Evolutionary conservation across 2,888 invertebrate species (phyloP).

Genomic region (Trichogramma dendrolimi): DNA sequence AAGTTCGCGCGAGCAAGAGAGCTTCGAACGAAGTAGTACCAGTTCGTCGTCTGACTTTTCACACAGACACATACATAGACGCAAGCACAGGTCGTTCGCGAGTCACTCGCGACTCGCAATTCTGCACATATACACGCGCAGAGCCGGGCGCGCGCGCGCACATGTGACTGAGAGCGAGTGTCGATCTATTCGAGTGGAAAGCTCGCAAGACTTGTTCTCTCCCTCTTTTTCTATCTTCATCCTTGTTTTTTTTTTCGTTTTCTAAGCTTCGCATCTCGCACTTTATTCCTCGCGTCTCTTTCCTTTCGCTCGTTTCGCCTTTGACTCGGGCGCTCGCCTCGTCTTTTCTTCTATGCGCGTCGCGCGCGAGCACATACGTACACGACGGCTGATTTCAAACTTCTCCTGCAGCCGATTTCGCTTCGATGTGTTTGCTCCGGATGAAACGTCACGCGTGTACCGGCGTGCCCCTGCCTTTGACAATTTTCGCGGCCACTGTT

Average conservation of each 20-base stretch:
- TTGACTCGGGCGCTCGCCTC: background rate
- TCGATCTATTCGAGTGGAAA: conserved; percentile 14
- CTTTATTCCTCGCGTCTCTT: background rate
- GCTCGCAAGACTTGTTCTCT: background rate
- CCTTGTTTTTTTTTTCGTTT: background rate
- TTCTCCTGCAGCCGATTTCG: no score
- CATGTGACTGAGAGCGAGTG: background rate
- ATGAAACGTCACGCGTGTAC: background rate
- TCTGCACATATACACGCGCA: background rate
- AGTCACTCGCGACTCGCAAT: background rate
- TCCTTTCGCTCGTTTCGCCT: background rate
- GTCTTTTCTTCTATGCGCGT: background rate
- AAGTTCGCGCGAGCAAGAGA: conserved; percentile 6
- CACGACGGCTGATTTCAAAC: no score
- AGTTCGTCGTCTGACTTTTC: conserved; percentile 6
- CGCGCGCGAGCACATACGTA: background rate
- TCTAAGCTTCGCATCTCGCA: background rate
- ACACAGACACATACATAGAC: background rate
- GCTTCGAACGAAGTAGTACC: no score
- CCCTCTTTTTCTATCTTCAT: conserved; percentile 10
- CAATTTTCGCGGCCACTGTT: conserved; percentile 7
- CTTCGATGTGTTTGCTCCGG: background rate
- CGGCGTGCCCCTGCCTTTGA: conserved; percentile 8
- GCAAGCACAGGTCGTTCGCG: background rate
- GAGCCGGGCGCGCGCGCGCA: background rate